A percentile compares a stretch with the other conserved stretches of the same genome.
Conservation (phyloP, 2,113 vertebrate species). For the Corythaeola cristata region DNA sequence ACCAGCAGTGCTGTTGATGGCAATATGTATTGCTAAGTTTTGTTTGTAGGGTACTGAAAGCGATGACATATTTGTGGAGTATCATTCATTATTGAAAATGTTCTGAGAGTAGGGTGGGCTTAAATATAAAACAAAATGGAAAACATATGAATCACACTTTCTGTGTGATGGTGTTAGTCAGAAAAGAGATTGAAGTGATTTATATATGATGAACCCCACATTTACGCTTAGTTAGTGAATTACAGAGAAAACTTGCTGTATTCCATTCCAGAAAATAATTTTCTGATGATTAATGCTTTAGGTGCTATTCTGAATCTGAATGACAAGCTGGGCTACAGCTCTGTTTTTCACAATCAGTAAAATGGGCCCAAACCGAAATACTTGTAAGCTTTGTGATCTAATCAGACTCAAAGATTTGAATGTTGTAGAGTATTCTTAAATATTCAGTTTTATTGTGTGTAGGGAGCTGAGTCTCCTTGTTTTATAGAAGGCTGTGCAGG, state of each 20-base stretch:
- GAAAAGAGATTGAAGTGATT: background rate
- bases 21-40: background rate
- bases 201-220: background rate
- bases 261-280: background rate
- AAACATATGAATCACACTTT: background rate
- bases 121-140: background rate
- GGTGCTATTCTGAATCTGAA: background rate
- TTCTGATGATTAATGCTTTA: background rate
- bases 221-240: background rate
- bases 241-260: background rate
- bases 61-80: background rate
- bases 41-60: background rate
- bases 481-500: background rate
- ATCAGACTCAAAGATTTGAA: background rate
- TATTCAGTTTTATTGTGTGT: background rate
- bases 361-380: background rate
- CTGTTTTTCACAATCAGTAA: background rate
- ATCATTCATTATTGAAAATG: background rate
- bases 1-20: background rate
- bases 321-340: background rate
- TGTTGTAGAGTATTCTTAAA: background rate
- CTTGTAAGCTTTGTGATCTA: background rate
- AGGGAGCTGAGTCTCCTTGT: background rate
- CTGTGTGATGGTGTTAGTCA: background rate
- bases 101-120: background rate